A percentile compares a stretch with the other conserved stretches of the same genome.
phyloP scores from a whole-genome alignment of 2,888 invertebrate species.

The Isotomurus palustris region DNA sequence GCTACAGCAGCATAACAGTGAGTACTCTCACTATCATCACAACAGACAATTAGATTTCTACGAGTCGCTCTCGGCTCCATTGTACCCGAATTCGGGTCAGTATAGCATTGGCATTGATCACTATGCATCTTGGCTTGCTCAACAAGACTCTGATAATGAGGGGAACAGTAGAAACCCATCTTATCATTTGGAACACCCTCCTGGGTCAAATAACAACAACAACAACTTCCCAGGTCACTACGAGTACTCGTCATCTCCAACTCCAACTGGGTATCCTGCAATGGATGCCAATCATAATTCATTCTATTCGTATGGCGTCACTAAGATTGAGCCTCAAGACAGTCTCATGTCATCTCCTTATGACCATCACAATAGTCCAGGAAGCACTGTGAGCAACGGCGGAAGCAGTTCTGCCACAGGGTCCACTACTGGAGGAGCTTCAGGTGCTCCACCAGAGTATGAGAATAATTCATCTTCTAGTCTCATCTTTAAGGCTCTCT shows the following conservation, averaged over 20 bases:
- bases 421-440: constrained; percentile 1
- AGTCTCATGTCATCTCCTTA: constrained; percentile 9
- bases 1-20: constrained; percentile 11
- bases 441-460: constrained; percentile 8
- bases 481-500: constrained; percentile 46
- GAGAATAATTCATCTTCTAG: constrained; percentile 41
- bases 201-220: constrained; percentile 4
- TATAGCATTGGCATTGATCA: constrained; percentile 21
- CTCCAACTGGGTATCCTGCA: constrained; percentile 22
- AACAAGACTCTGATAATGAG: constrained; percentile 9
- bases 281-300: constrained; percentile 45
- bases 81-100: constrained; percentile 2
- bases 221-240: constrained; percentile 19
- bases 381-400: constrained; percentile 9
- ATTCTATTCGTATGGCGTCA: constrained; percentile 34
- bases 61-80: constrained; percentile 15
- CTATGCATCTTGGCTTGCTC: constrained; percentile 15
- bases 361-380: constrained; percentile 14
- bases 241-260: constrained; percentile 25
- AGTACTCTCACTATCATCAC: constrained; percentile 15
- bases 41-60: constrained; percentile 21
- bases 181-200: constrained; percentile 13
- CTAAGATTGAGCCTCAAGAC: constrained; percentile 35
- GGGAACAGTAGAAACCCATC: neutral
- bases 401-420: constrained; percentile 5